Conservation (phyloP, 2,888 invertebrate genomes). For the Lymantria monacha region DNA sequence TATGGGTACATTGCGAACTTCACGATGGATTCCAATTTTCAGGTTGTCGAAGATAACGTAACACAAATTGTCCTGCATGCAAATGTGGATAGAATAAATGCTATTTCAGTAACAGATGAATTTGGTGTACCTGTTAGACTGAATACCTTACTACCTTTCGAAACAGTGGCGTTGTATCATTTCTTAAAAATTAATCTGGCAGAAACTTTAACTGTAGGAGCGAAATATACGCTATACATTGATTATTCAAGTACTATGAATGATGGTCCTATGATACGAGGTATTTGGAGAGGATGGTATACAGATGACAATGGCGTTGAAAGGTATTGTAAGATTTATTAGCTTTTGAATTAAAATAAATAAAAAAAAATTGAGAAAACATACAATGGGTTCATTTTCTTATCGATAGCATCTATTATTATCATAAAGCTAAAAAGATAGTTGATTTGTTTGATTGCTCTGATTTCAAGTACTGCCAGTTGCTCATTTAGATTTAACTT, state of each 20-base stretch:
- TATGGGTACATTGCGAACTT: too few relatives aligned
- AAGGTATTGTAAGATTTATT: constrained; percentile 40
- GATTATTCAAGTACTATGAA: constrained; percentile 77
- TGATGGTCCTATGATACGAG: constrained; percentile 72
- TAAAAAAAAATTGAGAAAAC: too few relatives aligned
- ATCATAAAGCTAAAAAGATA: too few relatives aligned
- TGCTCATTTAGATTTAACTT: too few relatives aligned
- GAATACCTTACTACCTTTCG: constrained; percentile 26
- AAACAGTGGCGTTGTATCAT: constrained; percentile 62
- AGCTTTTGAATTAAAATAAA: too few relatives aligned
- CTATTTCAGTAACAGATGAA: constrained; percentile 31
- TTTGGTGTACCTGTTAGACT: constrained; percentile 32
- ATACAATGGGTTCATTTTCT: too few relatives aligned
- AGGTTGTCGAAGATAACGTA: constrained; percentile 56
- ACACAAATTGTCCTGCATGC: constrained; percentile 72
- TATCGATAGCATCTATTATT: too few relatives aligned
- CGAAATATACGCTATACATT: constrained; percentile 67
- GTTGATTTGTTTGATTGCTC: too few relatives aligned
- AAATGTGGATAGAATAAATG: constrained; percentile 61
- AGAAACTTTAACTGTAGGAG: constrained; percentile 39
- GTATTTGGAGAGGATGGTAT: constrained; percentile 74
- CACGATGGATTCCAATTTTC: constrained; percentile 23
- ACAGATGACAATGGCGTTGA: constrained; percentile 54
- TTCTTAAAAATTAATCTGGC: constrained; percentile 63
- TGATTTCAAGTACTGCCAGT: too few relatives aligned